Conservation (phyloP, 2,797 vertebrate species). For the Sphenodon punctatus region DNA sequence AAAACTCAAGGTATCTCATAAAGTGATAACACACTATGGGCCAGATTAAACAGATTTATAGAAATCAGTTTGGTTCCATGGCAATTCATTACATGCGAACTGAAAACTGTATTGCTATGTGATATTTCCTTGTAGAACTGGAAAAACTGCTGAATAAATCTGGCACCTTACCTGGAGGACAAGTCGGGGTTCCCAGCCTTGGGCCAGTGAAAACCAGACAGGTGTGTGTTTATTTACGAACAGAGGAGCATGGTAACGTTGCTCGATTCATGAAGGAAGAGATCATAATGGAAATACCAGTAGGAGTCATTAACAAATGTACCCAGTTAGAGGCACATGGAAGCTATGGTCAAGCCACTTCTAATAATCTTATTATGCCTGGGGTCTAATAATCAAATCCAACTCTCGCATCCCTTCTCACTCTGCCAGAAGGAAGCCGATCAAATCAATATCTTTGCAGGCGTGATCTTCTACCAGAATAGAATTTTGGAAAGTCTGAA, state of each 20-base stretch:
- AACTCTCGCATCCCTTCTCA: not conserved
- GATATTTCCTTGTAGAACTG: not conserved
- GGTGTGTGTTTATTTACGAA: not conserved
- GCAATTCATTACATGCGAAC: not conserved
- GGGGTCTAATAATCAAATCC: not conserved
- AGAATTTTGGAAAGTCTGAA: not conserved
- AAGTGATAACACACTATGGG: not conserved
- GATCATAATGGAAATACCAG: not conserved
- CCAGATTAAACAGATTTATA: not conserved
- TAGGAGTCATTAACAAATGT: not conserved
- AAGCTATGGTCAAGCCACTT: not conserved
- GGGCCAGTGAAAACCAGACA: not conserved
- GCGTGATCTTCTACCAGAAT: not conserved
- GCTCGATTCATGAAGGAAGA: not conserved
- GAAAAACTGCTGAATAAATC: not conserved
- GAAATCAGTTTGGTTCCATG: not conserved
- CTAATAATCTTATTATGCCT: not conserved
- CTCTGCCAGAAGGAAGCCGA: not conserved
- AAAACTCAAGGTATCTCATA: no score
- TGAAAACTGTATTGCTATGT: not conserved
- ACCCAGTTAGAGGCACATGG: not conserved
- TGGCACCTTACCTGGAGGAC: not conserved
- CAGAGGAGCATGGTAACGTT: not conserved
- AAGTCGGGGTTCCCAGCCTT: not conserved
- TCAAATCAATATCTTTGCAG: not conserved